Base-by-base conservation (phyloP, 1,140 invertebrate genomes). In the Aphelinus atriplicis region DNA sequence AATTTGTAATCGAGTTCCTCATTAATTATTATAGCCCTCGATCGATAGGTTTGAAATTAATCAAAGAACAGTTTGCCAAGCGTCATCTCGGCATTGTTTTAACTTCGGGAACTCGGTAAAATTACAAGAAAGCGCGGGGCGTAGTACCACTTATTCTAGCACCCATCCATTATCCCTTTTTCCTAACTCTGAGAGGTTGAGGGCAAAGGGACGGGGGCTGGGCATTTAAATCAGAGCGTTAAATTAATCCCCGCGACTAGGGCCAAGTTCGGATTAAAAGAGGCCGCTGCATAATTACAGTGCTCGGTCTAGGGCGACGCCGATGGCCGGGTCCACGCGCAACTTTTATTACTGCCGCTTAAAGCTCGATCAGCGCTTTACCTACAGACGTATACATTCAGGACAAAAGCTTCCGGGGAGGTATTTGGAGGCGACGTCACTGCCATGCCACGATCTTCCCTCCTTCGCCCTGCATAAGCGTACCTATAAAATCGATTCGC, bases 271-370 rank as follows among this genome's bases (percentile, higher is more conserved):
- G 10, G 57, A 69, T 69, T 69, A 69, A 69, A 71, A 63, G 60
- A 53, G 57, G 48, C 3, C 45, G 7, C 5, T 7, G 50, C 60
- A 71, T 71, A 71, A 71, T 71, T 71, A 71, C 47, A 62, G 58
- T 58, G 53, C 66, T 10, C 9, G 3, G 43, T 7, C 47, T 57
- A 46, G 66, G 42, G 43, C 10, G 1, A 26, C 26, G 26, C 26
- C 26, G 26, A 26, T 26, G 26, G 26, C 26, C 26, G 26, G 26
- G 26, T 26, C 26, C 26, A 26, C 26, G 57, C 7, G 3, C 26
- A 69, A 70, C 68, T 70, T 70, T 70, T 70, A 70, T 61, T 61
- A 61, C 66, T 45, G 51, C 1, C 50, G 57, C 69, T 71, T 63
- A 71, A 47, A 71, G 60, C 10, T 46, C 56, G 69, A 53, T 62